Conservation (phyloP, 2,113 vertebrate genomes). For the Cololabis saira region DNA sequence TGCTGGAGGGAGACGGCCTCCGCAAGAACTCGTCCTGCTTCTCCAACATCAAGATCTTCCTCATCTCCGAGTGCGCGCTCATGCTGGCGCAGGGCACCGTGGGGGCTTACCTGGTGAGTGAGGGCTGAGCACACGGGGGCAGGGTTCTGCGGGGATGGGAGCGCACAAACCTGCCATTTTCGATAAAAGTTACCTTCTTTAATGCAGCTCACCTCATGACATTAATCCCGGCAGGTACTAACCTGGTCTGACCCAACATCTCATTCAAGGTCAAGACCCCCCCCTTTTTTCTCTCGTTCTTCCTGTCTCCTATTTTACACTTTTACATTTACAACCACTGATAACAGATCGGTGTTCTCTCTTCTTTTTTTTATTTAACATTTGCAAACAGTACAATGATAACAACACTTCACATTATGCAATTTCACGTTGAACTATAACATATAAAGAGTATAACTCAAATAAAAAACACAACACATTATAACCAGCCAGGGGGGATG, state of each 20-base stretch:
- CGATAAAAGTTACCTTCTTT: no score
- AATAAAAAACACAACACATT: no score
- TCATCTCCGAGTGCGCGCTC: constrained; percentile 95
- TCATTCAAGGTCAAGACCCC: constrained; percentile 53
- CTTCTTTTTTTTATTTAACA: no score
- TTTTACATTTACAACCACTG: constrained; percentile 3
- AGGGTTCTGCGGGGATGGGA: no score
- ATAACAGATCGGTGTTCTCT: background rate
- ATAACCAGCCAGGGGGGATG: no score
- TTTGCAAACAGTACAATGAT: no score
- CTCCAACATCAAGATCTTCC: constrained; percentile 96
- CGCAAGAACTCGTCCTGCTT: constrained; percentile 90
- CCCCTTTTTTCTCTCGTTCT: background rate
- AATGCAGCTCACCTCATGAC: background rate
- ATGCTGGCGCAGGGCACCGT: constrained; percentile 98
- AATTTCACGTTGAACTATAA: no score
- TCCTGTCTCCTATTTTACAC: background rate
- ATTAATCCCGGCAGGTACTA: background rate
- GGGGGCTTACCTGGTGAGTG: constrained; percentile 97
- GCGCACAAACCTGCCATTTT: no score
- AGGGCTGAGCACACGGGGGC: no score
- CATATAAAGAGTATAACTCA: no score
- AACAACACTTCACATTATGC: no score
- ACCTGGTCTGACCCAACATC: constrained; percentile 34
- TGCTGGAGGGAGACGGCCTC: constrained; percentile 79